Base-by-base conservation (phyloP, 2,888 invertebrate species). In the Amphiduros pacificus region DNA sequence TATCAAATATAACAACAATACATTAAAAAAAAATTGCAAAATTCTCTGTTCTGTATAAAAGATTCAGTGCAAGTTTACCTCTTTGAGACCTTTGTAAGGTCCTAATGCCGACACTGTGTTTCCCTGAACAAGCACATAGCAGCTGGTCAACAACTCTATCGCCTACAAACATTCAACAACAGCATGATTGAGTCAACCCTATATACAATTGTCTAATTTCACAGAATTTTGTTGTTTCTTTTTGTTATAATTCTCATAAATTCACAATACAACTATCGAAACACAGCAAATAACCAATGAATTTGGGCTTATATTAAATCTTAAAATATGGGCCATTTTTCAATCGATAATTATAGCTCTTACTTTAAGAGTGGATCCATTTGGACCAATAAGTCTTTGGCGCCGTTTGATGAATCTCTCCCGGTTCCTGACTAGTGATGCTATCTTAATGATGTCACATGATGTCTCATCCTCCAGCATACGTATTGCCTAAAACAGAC, bases 81-180 rank as follows among this genome's bases (percentile, higher is more conserved):
- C 82, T 69, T 83, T 82, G 31, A 87, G 70, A 9, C 98, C 98
- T 83, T 90, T 91, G 77, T 95, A 93, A 1, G 98, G 95, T 0
- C 99, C 99, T n/a, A 99, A 85, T 0, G 93, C 92, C 17, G 98
- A 88, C 0, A 99, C 98, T 11, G 99, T 99, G 77, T 94, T 94
- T 3, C 99, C 99, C 84, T 98, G 97, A 0, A 98, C 94, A 51
- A 96, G 85, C 0, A 99, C 91, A 83, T 98, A 98, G 82, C 98
- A 99, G 76, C 92, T 91, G 0, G 98, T 98, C 53, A 99, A 84
- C 58, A 99, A 82, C 83, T 99, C 98, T 67, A 99, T 92, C 0
- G 98, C 86, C 80, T 83, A 63, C 51, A 71, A 61, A 49, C 48
- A 66, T 32, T n/a, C 4, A 67, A 65, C n/a, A 41, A 24, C 29